Conservation (phyloP, 2,113 vertebrate species). For the Mustela nigripes region DNA sequence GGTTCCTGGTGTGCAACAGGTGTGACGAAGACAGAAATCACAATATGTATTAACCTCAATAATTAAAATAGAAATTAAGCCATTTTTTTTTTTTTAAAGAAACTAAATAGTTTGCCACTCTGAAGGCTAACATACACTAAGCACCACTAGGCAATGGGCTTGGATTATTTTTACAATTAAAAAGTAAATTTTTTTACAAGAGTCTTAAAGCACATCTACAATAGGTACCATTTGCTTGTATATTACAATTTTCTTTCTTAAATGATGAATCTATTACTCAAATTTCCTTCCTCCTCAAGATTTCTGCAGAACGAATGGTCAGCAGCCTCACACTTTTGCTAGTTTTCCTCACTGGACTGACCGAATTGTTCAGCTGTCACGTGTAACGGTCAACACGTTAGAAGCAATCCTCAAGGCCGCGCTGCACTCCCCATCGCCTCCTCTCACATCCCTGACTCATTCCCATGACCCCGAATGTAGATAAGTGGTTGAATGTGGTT, state of each 20-base stretch:
- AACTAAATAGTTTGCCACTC: not conserved
- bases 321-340: not conserved
- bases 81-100: not conserved
- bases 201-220: not conserved
- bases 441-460: not conserved
- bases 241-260: conserved; percentile 12
- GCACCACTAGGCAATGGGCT: not conserved
- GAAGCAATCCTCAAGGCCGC: not conserved
- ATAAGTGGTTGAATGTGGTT: not conserved
- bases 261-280: not conserved
- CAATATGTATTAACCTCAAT: not conserved
- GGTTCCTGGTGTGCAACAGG: not conserved
- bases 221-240: not conserved
- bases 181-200: conserved; percentile 1
- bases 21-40: not conserved
- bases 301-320: conserved; percentile 20
- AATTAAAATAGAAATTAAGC: not conserved
- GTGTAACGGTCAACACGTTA: not conserved
- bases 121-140: not conserved
- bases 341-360: not conserved
- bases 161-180: not conserved
- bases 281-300: not conserved
- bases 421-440: not conserved
- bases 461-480: not conserved
- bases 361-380: not conserved